Base-by-base conservation (phyloP, 2,797 vertebrate species). In the Ambastaia sidthimunki region DNA sequence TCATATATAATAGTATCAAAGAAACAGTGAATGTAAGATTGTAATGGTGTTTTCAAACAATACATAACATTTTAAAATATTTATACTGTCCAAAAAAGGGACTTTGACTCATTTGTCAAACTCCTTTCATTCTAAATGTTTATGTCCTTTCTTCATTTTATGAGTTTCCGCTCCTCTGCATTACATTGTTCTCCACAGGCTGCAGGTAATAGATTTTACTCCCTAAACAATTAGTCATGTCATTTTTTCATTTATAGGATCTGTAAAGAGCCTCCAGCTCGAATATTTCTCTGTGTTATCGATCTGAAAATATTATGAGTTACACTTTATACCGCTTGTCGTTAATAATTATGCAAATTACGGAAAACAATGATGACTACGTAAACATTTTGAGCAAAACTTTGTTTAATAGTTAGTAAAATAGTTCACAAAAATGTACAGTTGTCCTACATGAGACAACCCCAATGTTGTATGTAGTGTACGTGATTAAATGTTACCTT, bases 161-260 rank as follows among this genome's bases (percentile, higher is more conserved):
- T 16, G 37, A 68, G 52, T 59, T 76, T 31, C 34, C 18, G 47
- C 41, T 57, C 16, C 21, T 68, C 65, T 68, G 37, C 74, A 76
- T 31, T 1, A 5, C 18, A 57, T 76, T 68, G 74, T 57, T 76
- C 21, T 76, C 74, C 55, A 54, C 37, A 68, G 65, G 74, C 74
- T 67, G 48, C 16, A 76, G 12, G 37, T 59, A 68, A 76, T 76
- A 54, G 74, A 76, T 68, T 68, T 68, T 68, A 68, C 63, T 76
- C 65, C 65, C 65, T 31, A 47, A 59, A 68, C 52, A 76, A 76
- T 76, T 68, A 68, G 65, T 76, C 74, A 68, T 76, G 74, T 69
- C 65, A 31, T 69, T 68, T 68, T 69, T 21, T 34, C 52, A 68
- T 76, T 76, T 76, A 44, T 59, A 21, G 16, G 23, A 59, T 76